phyloP scores from a whole-genome alignment of 2,113 vertebrate genomes.

The Andinoacara biseriatus region DNA sequence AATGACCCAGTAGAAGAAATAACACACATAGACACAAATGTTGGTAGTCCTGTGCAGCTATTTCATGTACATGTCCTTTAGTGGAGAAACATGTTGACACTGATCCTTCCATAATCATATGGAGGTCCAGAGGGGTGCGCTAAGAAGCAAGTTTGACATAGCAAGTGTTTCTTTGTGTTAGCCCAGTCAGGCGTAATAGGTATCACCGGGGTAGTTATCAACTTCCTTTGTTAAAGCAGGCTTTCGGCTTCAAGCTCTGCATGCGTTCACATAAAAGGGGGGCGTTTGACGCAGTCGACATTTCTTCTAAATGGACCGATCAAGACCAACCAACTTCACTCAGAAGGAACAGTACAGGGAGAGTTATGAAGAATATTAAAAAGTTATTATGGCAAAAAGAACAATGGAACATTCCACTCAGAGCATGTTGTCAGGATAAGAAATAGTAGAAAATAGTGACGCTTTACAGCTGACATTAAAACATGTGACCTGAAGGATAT shows the following conservation, averaged over 20 bases:
- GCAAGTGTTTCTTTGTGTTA: conserved; percentile 3
- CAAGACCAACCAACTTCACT: neutral
- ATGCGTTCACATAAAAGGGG: neutral
- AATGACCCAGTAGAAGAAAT: neutral
- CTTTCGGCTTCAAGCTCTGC: conserved; percentile 11
- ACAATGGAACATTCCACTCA: neutral
- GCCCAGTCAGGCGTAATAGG: neutral
- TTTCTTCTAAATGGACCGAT: conserved; percentile 14
- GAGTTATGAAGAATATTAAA: neutral
- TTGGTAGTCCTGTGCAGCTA: neutral
- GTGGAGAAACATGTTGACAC: neutral
- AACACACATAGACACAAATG: neutral
- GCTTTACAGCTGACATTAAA: neutral
- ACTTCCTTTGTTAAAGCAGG: neutral
- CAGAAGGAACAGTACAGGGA: neutral
- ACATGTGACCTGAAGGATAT: neutral
- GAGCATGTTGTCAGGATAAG: neutral
- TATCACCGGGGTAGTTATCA: conserved; percentile 7
- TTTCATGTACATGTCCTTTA: neutral
- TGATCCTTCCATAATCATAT: neutral
- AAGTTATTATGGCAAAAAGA: neutral
- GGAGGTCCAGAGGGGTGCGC: neutral
- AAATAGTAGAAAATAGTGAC: neutral
- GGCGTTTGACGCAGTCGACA: neutral
- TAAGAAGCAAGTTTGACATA: conserved; percentile 2